phyloP scores from a whole-genome alignment of 2,797 vertebrate genomes.

The Nannoperca obscura region DNA sequence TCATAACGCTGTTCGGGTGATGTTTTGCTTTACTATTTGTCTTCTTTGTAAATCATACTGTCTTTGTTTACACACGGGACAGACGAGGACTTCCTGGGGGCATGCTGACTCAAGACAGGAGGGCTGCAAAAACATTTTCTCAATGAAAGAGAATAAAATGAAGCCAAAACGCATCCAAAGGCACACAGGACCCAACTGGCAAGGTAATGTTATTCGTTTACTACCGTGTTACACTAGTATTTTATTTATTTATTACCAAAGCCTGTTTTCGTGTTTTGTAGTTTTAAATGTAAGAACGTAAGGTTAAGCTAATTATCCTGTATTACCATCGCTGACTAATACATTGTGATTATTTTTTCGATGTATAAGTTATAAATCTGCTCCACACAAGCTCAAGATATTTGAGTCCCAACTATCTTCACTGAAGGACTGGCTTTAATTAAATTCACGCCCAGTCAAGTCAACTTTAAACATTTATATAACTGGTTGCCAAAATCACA shows the following conservation, averaged over 20 bases:
- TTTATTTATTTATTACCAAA: too few species aligned
- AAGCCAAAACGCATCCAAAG: constrained; percentile 73
- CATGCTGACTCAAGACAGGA: constrained; percentile 19
- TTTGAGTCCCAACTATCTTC: not conserved
- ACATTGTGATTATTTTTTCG: not conserved
- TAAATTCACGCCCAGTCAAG: not conserved
- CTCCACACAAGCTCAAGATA: not conserved
- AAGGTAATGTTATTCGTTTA: constrained; percentile 61
- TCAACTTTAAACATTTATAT: not conserved
- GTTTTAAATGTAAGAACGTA: not conserved
- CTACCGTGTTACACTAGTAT: not conserved
- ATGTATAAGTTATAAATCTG: not conserved
- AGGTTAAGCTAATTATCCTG: too few species aligned
- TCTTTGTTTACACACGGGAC: constrained; percentile 46
- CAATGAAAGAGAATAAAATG: constrained; percentile 74
- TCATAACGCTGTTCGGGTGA: fast-evolving
- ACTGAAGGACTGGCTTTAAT: not conserved
- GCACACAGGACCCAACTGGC: constrained; percentile 36
- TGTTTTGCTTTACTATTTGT: not conserved
- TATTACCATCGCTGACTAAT: not conserved
- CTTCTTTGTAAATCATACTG: constrained; percentile 15
- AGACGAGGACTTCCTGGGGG: not conserved
- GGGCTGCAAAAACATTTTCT: not conserved
- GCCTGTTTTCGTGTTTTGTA: not conserved
- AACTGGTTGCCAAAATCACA: too few species aligned